Percentiles rank a stretch among this genome's conserved stretches.
These are phyloP conservation scores for Lydus trimaculatus DNA, from an alignment of 2,888 invertebrate genomes.

Conservation along the genomic window DNA sequence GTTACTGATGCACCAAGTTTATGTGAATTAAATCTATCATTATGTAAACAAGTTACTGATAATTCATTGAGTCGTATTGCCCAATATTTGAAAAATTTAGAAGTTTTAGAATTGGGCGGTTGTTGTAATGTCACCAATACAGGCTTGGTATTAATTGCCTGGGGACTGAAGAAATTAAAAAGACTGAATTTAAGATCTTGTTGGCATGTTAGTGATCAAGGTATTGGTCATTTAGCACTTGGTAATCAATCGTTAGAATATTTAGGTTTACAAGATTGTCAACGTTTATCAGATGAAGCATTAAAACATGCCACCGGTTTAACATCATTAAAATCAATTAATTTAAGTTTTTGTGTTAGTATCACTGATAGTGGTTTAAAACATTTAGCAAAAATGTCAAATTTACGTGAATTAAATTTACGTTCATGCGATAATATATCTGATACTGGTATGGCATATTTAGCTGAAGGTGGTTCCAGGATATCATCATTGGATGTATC, in stretches of 20 bases:
- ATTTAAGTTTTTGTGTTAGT: slow-evolving; percentile 93
- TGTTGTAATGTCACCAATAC: slow-evolving; percentile 92
- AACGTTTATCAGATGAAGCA: slow-evolving; percentile 90
- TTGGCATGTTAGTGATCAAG: slow-evolving; percentile 90
- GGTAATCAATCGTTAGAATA: slow-evolving; percentile 83
- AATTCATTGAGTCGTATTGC: slow-evolving; percentile 85
- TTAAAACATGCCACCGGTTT: slow-evolving; percentile 85
- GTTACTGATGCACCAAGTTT: slow-evolving; percentile 78
- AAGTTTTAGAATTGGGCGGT: slow-evolving; percentile 88
- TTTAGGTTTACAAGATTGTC: slow-evolving; percentile 93
- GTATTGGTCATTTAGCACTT: slow-evolving; percentile 87
- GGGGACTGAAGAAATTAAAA: slow-evolving; percentile 85
- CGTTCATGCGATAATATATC: slow-evolving; percentile 94
- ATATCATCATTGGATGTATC: slow-evolving; percentile 88
- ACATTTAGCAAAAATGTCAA: slow-evolving; percentile 84
- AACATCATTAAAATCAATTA: slow-evolving; percentile 82
- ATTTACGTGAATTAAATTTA: slow-evolving; percentile 85
- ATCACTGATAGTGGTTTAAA: slow-evolving; percentile 93
- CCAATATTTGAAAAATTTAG: slow-evolving; percentile 83
- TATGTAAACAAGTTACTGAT: slow-evolving; percentile 97
- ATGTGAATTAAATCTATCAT: slow-evolving; percentile 82
- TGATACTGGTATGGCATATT: slow-evolving; percentile 89
- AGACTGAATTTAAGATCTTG: slow-evolving; percentile 89
- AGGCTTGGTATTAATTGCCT: slow-evolving; percentile 84
- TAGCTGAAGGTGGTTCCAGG: slow-evolving; percentile 87